These are phyloP conservation scores for Gyps fulvus DNA, from an alignment of 2,113 vertebrate genomes.

Conservation along the genomic window DNA sequence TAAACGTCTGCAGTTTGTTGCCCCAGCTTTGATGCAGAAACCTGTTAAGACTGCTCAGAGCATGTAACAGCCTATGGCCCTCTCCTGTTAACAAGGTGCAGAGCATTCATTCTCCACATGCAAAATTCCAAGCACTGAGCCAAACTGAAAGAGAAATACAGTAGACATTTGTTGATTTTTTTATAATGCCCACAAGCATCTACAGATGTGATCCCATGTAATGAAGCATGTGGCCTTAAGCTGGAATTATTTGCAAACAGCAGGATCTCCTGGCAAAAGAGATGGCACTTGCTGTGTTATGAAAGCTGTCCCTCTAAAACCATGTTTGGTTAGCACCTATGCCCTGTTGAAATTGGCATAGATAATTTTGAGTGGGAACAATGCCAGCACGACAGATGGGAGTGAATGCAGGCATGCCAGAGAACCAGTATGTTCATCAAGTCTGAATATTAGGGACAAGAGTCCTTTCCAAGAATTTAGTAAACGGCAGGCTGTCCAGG, in stretches of 20 bases:
- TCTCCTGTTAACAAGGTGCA: conserved; percentile 50
- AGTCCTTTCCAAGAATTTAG: conserved; percentile 63
- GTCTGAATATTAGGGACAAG: conserved; percentile 57
- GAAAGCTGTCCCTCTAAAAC: conserved; percentile 61
- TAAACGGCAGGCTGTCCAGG: not conserved
- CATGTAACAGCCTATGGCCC: not conserved
- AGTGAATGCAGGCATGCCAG: conserved; percentile 64
- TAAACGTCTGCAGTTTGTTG: not conserved
- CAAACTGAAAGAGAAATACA: conserved; percentile 54
- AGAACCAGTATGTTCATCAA: conserved; percentile 52
- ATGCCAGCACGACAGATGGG: conserved; percentile 76
- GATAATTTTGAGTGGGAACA: conserved; percentile 58
- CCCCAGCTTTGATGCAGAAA: conserved; percentile 1
- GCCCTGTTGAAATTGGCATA: conserved; percentile 71
- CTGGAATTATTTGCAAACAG: conserved; percentile 75
- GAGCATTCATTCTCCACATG: conserved; percentile 37
- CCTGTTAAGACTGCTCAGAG: not conserved
- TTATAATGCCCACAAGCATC: conserved; percentile 71
- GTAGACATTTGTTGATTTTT: conserved; percentile 70
- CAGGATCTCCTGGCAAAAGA: conserved; percentile 72
- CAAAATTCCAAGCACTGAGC: conserved; percentile 46
- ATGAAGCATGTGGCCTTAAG: conserved; percentile 71
- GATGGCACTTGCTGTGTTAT: conserved; percentile 68
- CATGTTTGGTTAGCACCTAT: conserved; percentile 76
- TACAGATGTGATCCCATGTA: conserved; percentile 71